A percentile compares a stretch with the other conserved stretches of the same genome.
Conservation (phyloP, 2,888 invertebrate species). For the Nemurella pictetii region DNA sequence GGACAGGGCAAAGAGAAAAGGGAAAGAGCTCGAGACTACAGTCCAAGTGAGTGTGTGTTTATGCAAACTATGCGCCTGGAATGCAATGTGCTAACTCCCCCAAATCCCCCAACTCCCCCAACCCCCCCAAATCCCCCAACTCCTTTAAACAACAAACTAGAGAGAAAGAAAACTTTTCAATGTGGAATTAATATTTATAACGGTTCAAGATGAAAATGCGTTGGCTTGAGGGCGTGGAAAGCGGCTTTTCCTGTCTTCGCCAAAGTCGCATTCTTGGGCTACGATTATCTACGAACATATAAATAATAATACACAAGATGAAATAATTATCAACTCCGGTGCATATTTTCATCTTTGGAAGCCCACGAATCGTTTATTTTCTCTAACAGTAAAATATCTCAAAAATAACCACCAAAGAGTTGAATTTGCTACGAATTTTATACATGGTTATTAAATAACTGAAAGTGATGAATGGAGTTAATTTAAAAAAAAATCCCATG, state of each 20-base stretch:
- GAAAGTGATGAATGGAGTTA: too few species aligned
- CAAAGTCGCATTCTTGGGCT: too few species aligned
- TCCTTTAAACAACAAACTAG: conserved; percentile 26
- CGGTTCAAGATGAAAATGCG: conserved; percentile 40
- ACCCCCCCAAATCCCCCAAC: neutral
- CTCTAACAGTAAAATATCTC: too few species aligned
- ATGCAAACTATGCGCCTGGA: conserved; percentile 30
- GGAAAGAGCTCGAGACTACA: neutral
- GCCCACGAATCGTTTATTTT: too few species aligned
- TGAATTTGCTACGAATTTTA: too few species aligned
- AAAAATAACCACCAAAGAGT: too few species aligned
- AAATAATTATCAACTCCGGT: too few species aligned
- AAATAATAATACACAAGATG: too few species aligned
- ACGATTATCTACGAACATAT: too few species aligned
- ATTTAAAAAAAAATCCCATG: too few species aligned
- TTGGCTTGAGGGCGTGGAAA: conserved; percentile 17
- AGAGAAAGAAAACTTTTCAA: conserved; percentile 40
- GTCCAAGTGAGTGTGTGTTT: conserved; percentile 21
- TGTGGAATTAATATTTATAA: conserved; percentile 42
- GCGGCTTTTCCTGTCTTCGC: neutral
- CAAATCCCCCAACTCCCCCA: neutral
- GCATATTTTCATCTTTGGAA: too few species aligned
- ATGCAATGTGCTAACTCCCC: neutral
- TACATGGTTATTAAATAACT: too few species aligned
- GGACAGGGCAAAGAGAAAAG: neutral